phyloP scores from a whole-genome alignment of 2,888 invertebrate species.

The Hemicrepidius hirtus region DNA sequence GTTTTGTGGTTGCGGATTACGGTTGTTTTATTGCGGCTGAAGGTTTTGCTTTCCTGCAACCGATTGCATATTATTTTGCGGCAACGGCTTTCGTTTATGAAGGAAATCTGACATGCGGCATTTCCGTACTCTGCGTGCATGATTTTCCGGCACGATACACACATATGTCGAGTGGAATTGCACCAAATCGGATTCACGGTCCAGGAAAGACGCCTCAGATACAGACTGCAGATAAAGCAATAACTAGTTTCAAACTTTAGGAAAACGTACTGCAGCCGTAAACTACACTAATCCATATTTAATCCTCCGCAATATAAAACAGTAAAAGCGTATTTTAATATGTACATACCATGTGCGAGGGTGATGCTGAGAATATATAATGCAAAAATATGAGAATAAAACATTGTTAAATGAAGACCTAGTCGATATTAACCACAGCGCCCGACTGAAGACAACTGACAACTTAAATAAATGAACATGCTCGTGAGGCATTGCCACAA shows the following conservation, averaged over 20 bases:
- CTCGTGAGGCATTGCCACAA: slow-evolving; percentile 38
- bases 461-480: slow-evolving; percentile 33
- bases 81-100: slow-evolving; percentile 26
- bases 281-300: slow-evolving; percentile 49
- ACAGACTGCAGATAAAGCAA: slow-evolving; percentile 45
- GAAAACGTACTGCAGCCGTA: slow-evolving; percentile 37
- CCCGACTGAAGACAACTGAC: slow-evolving; percentile 34
- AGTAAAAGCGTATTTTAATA: slow-evolving; percentile 33
- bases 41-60: slow-evolving; percentile 21
- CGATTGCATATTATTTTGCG: slow-evolving; percentile 26
- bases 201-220: slow-evolving; percentile 8
- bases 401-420: slow-evolving; percentile 34
- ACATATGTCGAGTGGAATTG: slow-evolving; percentile 21
- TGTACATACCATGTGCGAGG: slow-evolving; percentile 41
- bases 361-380: slow-evolving; percentile 63
- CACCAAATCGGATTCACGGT: slow-evolving; percentile 32
- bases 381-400: slow-evolving; percentile 34
- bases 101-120: slow-evolving; percentile 10
- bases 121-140: slow-evolving; percentile 22
- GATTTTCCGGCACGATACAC: slow-evolving; percentile 12
- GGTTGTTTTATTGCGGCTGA: slow-evolving; percentile 36
- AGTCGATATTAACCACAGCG: slow-evolving; percentile 28
- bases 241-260: slow-evolving; percentile 41
- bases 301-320: slow-evolving; percentile 46
- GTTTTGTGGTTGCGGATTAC: slow-evolving; percentile 33